Evolutionary conservation across 2,113 vertebrate species (phyloP).

Genomic region (Rhegmatorhina hoffmannsi): DNA sequence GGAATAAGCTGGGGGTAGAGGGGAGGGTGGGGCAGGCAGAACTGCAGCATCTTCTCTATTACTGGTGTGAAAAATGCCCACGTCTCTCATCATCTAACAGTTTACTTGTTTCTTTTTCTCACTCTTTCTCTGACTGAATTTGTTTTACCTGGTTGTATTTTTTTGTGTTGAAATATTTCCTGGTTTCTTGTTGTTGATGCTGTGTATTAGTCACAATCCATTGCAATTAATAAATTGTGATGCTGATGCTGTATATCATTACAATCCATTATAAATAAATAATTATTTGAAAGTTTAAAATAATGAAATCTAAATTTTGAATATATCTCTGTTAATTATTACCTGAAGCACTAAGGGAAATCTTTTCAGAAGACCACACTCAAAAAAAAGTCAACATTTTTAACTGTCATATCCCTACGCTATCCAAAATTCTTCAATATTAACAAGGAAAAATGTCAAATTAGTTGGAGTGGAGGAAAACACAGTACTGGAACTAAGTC

Average conservation of each 20-base stretch:
- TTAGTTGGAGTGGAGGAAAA: accelerated
- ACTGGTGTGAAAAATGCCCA: not conserved
- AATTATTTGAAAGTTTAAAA: not conserved
- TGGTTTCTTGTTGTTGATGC: not conserved
- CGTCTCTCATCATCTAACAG: not conserved
- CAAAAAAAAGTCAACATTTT: not conserved
- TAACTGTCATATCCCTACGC: not conserved
- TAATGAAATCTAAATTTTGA: not conserved
- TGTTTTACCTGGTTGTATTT: not conserved
- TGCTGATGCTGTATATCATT: not conserved
- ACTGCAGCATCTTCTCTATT: not conserved
- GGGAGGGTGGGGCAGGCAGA: not conserved
- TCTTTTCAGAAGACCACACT: not conserved
- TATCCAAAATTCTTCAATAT: not conserved
- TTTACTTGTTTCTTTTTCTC: not conserved
- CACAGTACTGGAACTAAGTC: not conserved
- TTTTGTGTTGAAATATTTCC: not conserved
- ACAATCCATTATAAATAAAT: not conserved
- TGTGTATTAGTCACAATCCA: not conserved
- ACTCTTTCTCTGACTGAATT: not conserved
- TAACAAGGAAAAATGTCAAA: not conserved
- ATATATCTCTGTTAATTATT: not conserved
- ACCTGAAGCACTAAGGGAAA: not conserved
- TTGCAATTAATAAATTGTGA: not conserved
- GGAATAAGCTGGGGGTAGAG: not conserved